Conservation (phyloP, 1,140 invertebrate genomes). For the Atopsyche davidsoni region DNA sequence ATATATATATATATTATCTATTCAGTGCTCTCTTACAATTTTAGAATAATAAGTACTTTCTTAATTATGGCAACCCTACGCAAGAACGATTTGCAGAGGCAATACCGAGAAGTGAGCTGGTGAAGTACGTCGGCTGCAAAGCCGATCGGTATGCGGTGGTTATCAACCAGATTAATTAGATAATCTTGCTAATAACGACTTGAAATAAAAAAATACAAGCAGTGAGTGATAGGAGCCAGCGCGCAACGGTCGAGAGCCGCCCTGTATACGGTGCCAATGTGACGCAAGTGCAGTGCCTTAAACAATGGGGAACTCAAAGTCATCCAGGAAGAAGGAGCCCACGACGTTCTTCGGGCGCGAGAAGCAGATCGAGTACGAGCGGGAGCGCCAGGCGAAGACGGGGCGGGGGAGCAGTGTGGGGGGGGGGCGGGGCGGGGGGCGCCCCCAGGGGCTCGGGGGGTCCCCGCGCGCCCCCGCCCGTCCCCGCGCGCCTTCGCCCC, state of each 20-base stretch:
- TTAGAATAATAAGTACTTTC: no score
- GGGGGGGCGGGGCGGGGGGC: slow-evolving; percentile 19
- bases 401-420: slow-evolving; percentile 33
- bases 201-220: no score
- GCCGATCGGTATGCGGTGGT: background rate
- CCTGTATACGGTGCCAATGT: background rate
- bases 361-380: slow-evolving; percentile 38
- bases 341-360: slow-evolving; percentile 42
- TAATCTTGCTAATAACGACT: no score
- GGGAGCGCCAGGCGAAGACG: slow-evolving; percentile 33
- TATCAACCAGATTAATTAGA: no score
- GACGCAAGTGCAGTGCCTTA: background rate
- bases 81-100: no score
- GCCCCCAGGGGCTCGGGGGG: slow-evolving; percentile 5
- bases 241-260: background rate
- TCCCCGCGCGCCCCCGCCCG: slow-evolving; percentile 1
- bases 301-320: slow-evolving; percentile 41
- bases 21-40: no score
- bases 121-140: background rate
- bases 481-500: slow-evolving; percentile 16
- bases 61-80: slow-evolving; percentile 12
- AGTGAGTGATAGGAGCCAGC: no score
- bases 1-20: slow-evolving; percentile 1
- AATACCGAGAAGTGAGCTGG: background rate
- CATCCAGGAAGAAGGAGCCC: slow-evolving; percentile 40